phyloP scores from a whole-genome alignment of 2,797 vertebrate species.

The Anolis apletophallus region DNA sequence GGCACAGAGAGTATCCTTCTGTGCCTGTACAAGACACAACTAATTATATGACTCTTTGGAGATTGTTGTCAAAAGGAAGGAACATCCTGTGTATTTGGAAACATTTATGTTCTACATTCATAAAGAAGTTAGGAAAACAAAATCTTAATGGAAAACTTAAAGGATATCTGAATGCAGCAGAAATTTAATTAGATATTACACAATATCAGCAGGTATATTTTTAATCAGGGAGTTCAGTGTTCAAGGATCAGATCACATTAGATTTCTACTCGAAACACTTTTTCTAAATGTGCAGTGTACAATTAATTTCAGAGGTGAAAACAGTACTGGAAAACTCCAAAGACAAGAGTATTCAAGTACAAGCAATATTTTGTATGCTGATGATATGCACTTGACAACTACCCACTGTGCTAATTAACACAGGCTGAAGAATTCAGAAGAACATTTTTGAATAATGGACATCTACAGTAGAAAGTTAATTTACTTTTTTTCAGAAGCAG shows the following conservation, averaged over 20 bases:
- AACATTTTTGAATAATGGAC: constrained; percentile 5
- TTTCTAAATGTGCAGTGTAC: neutral
- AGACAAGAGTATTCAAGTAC: constrained; percentile 15
- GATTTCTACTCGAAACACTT: neutral
- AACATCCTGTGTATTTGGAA: neutral
- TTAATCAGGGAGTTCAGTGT: neutral
- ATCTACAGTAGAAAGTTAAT: neutral
- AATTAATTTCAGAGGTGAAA: constrained; percentile 4
- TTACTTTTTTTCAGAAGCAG: constrained; percentile 10
- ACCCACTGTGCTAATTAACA: neutral
- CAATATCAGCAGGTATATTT: neutral
- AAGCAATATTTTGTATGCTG: constrained; percentile 32
- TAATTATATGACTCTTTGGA: neutral
- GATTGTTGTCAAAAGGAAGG: neutral
- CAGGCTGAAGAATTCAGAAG: constrained; percentile 1
- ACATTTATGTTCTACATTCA: neutral
- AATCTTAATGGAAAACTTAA: neutral
- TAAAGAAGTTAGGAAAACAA: too few relatives aligned
- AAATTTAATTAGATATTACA: constrained; percentile 2
- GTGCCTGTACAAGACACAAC: neutral
- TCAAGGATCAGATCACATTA: neutral
- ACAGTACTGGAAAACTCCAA: neutral
- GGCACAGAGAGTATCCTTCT: neutral
- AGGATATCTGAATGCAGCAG: neutral
- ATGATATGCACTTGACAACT: constrained; percentile 35